A percentile compares a stretch with the other conserved stretches of the same genome.
Conservation (phyloP, 2,797 vertebrate genomes). For the Pampus argenteus region DNA sequence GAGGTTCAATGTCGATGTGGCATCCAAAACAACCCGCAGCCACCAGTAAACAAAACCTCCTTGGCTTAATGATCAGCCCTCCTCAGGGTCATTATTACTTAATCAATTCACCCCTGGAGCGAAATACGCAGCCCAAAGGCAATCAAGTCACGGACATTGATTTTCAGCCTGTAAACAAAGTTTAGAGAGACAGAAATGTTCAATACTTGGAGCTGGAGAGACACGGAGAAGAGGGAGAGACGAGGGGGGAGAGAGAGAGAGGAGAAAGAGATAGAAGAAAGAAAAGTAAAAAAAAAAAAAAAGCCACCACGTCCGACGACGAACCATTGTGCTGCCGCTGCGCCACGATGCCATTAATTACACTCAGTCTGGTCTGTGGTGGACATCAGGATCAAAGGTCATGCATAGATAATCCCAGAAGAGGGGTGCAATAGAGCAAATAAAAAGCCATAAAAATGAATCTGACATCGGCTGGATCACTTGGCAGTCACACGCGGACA, state of each 20-base stretch:
- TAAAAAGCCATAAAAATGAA: constrained; percentile 87
- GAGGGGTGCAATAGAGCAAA: constrained; percentile 77
- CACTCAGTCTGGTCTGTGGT: constrained; percentile 77
- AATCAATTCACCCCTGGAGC: constrained; percentile 93
- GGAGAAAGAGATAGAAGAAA: constrained; percentile 48
- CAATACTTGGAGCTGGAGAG: constrained; percentile 78
- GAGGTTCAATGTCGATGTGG: constrained; percentile 67
- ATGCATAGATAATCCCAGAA: constrained; percentile 80
- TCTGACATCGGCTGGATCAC: constrained; percentile 84
- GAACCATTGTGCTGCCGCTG: constrained; percentile 69
- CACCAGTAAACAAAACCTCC: constrained; percentile 83
- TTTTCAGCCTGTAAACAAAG: constrained; percentile 89
- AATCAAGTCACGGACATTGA: constrained; percentile 88
- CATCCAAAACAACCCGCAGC: constrained; percentile 69
- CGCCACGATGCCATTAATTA: constrained; percentile 76
- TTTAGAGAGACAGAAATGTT: constrained; percentile 87
- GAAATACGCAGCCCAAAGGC: constrained; percentile 86
- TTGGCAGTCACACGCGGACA: constrained; percentile 74
- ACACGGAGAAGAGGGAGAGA: constrained; percentile 39
- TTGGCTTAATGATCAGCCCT: constrained; percentile 85
- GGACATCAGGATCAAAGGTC: constrained; percentile 94
- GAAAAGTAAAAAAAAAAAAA: constrained; percentile 56
- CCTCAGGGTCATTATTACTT: constrained; percentile 93
- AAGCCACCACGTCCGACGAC: constrained; percentile 71
- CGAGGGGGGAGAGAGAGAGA: constrained; percentile 33